Base-by-base conservation (phyloP, 2,888 invertebrate species). In the Neelides folsomi region DNA sequence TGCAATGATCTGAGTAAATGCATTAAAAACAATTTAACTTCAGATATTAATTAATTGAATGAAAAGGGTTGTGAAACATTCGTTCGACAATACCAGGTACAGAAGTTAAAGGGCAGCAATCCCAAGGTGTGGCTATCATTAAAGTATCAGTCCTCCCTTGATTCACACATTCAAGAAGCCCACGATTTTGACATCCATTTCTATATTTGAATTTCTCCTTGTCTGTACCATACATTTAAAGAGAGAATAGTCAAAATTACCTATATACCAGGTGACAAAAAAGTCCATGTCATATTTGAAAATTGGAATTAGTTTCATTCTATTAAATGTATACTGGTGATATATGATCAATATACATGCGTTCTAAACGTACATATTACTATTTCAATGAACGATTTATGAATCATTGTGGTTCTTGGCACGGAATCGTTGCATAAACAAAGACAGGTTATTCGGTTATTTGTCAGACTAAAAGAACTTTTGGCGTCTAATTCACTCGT, bases 61-160 rank as follows among this genome's bases (percentile, higher is more conserved):
- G n/a, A 43, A n/a, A n/a, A n/a, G n/a, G n/a, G n/a, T n/a, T n/a
- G 16, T 16, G 5, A 12, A 38, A 16, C 18, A 12, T 36, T 15
- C 5, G 15, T 8, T 41, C 18, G 8, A 42, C 20, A 19, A 37
- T 43, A 60, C 59, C 59, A 34, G 61, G 61, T 39, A 53, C 40
- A 18, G 57, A 57, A 1, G 51, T 45, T 15, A 58, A 46, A 1
- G 61, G 59, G 39, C 59, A 59, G 16, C 60, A 63, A 49, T 63
- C 63, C 63, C 63, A 63, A 2, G 63, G 63, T 5, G 63, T 55
- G 1, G 60, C 59, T 1, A 63, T 44, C 13, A 60, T 41, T 8
- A 63, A 40, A 15, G 52, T 55, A 13, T 60, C 60, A 18, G 51
- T 47, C 2, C 55, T 52, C 40, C 41, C 45, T 12, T 53, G 53